A percentile compares a stretch with the other conserved stretches of the same genome.
phyloP scores from a whole-genome alignment of 2,797 vertebrate genomes.

The Steatocranus sp. region DNA sequence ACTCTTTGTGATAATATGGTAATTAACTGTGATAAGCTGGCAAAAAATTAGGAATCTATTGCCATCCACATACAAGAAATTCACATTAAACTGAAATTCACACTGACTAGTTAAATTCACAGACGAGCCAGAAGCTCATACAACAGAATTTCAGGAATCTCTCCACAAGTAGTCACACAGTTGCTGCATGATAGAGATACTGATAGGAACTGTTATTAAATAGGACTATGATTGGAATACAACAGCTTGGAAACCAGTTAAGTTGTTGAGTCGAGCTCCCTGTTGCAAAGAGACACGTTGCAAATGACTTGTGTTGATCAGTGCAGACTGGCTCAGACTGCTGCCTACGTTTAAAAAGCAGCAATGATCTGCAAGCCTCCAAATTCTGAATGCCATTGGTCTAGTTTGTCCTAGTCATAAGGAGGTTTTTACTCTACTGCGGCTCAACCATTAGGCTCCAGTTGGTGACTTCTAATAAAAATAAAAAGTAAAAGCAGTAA shows the following conservation, averaged over 20 bases:
- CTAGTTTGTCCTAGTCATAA: neutral
- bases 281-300: neutral
- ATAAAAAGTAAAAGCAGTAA: neutral
- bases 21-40: neutral
- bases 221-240: neutral
- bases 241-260: neutral
- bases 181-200: neutral
- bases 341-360: neutral
- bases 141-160: neutral
- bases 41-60: neutral
- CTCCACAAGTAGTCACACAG: neutral
- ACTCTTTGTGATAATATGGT: neutral
- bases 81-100: neutral
- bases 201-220: neutral
- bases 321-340: neutral
- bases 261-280: neutral
- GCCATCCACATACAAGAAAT: neutral
- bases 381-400: neutral
- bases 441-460: neutral
- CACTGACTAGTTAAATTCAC: fast-evolving
- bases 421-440: fast-evolving
- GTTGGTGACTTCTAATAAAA: neutral
- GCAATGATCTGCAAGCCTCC: neutral
- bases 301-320: neutral
- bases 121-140: neutral